phyloP scores from a whole-genome alignment of 2,113 vertebrate species.

The Paedocypris sp. region DNA sequence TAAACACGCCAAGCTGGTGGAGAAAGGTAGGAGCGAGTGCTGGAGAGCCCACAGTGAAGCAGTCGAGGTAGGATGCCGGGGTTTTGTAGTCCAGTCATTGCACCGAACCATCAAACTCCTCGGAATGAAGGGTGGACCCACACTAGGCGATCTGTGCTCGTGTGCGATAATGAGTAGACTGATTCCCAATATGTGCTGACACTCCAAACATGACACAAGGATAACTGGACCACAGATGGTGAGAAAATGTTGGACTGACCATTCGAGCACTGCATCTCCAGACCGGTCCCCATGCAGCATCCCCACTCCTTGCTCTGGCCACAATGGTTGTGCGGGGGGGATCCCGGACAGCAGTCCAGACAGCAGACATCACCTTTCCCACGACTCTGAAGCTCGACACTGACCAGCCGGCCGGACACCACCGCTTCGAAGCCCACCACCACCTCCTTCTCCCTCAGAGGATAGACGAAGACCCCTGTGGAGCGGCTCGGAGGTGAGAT shows the following conservation, averaged over 20 bases:
- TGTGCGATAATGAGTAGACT: too few species aligned
- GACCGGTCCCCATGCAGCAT: slow-evolving; percentile 57
- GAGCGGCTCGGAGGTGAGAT: not conserved
- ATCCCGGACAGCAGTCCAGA: slow-evolving; percentile 58
- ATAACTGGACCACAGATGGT: not conserved
- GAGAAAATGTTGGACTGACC: slow-evolving; percentile 54
- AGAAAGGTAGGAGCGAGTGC: too few species aligned
- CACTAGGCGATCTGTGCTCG: too few species aligned
- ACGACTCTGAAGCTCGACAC: slow-evolving; percentile 76
- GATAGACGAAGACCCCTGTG: slow-evolving; percentile 88
- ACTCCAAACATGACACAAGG: too few species aligned
- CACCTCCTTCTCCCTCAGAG: slow-evolving; percentile 81
- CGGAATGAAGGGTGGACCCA: too few species aligned
- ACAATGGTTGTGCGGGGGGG: slow-evolving; percentile 56
- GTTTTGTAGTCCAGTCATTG: too few species aligned
- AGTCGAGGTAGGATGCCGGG: too few species aligned
- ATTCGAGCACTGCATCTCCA: slow-evolving; percentile 64
- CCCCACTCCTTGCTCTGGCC: slow-evolving; percentile 54
- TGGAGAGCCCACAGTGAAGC: too few species aligned
- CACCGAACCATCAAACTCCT: too few species aligned
- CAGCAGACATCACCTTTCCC: slow-evolving; percentile 73
- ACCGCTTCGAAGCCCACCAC: slow-evolving; percentile 78
- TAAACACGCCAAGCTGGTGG: too few species aligned
- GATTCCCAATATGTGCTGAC: too few species aligned
- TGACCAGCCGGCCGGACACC: slow-evolving; percentile 66